phyloP scores from a whole-genome alignment of 2,113 vertebrate genomes.

The Dasyprocta punctata region DNA sequence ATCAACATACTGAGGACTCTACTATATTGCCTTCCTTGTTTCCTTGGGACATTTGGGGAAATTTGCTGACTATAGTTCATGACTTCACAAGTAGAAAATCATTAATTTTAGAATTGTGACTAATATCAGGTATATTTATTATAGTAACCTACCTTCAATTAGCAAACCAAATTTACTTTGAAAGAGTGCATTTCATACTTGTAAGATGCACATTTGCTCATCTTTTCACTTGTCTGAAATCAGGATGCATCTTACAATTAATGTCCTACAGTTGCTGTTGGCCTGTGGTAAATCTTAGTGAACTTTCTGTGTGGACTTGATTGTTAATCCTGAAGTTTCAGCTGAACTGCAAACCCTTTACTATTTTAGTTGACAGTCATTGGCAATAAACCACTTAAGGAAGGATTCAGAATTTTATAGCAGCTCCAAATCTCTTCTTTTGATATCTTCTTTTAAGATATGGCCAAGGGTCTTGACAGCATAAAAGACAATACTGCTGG shows the following conservation, averaged over 20 bases:
- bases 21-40: neutral
- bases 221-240: neutral
- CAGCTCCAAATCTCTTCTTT: neutral
- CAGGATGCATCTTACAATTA: neutral
- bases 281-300: neutral
- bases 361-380: neutral
- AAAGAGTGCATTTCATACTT: neutral
- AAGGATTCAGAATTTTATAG: neutral
- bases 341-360: neutral
- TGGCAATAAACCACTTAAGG: neutral
- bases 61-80: neutral
- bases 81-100: neutral
- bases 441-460: neutral
- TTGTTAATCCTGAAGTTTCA: neutral
- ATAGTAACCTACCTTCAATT: neutral
- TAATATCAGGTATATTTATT: neutral
- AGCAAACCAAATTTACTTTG: neutral
- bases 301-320: neutral
- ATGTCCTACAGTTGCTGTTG: neutral
- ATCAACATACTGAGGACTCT: neutral
- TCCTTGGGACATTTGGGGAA: neutral
- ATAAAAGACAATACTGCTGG: neutral
- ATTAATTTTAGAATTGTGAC: slow-evolving; percentile 10
- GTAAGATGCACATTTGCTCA: neutral
- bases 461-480: neutral